Base-by-base conservation (phyloP, 2,888 invertebrate genomes). In the Eupithecia pulchellata region DNA sequence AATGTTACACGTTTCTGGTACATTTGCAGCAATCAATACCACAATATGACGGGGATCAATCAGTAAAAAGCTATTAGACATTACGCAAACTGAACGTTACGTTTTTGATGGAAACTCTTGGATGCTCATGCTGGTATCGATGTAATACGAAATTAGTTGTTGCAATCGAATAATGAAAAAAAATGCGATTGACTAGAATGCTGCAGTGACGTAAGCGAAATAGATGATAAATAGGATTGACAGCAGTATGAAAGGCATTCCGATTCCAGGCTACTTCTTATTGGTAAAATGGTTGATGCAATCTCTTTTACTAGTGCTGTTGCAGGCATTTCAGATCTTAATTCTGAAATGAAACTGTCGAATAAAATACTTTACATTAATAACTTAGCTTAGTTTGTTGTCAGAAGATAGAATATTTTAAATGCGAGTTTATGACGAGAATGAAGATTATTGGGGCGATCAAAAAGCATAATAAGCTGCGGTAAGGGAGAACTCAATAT, bases 141-240 rank as follows among this genome's bases (percentile, higher is more conserved):
- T 89, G 87, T 88, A 88, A 89, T 82, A 84, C 82, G 71, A 87
- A 89, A 89, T 87, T 84, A 86, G 86, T 85, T 89, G 87, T 86
- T 87, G 90, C 87, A 89, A 89, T 86, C 84, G 82, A 83, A 86
- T 86, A 86, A 84, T 79, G 82, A 82, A 86, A 88, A 87, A n/a
- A 76, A 86, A 75, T 85, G 81, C 76, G 82, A 85, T 85, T 82
- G 84, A 84, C 81, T 83, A 80, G 82, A 86, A 82, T 80, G 78
- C 82, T 75, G 74, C 66, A 78, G 82, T 89, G 86, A 86, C 81
- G 89, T 79, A 89, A 89, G 80, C 75, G 68, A 70, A 79, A 78
- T 81, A 74, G 80, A 81, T 82, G 81, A 79, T 76, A 82, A n/a
- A n/a, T 81, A 81, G 64, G 81, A 80, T 78, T 77, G 70, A 66